Evolutionary conservation across 2,888 invertebrate species (phyloP), one percentile per base, ranked within the genome.

Genomic region (Agriotes lineatus): DNA sequence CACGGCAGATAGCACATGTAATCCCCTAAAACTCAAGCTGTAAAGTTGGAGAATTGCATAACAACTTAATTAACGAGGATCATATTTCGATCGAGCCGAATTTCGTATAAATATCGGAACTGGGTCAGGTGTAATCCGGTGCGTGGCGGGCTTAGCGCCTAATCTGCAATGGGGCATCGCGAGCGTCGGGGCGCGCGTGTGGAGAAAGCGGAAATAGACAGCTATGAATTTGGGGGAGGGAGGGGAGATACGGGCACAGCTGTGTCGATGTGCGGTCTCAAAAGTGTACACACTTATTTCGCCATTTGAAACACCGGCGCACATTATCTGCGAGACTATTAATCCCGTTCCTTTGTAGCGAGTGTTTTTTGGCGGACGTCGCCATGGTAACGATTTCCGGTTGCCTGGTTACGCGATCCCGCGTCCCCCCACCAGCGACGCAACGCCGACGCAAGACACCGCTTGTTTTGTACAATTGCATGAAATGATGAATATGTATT

Each of bases 281-380:
- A 74, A 74, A 75, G 74, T 72, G 75, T 75, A 79, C 80, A 81
- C 78, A 81, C 79, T 81, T 81, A 81, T 81, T 81, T 80, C 76
- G 77, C 80, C 80, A 82, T 82, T 81, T 79, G 79, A 79, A 81
- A 81, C 82, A 82, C 80, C 81, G 81, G 81, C 80, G 78, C 80
- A 78, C 81, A 83, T 83, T 83, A 83, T 82, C 81, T 80, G 79
- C 75, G 77, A 82, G 82, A 81, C 83, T 82, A 82, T 83, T 83
- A 82, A 82, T 82, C 82, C 82, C 77, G 78, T 78, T 82, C 81
- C 82, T 83, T 83, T 83, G 82, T 83, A 82, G 79, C 78, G 80
- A 82, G 82, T 82, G 82, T 83, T 83, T 83, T 83, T 83, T 80
- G 82, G 83, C 79, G 80, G 80, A 79, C 81, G 82, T 83, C 79